These are phyloP conservation scores for Xiphydria camelus DNA, from an alignment of 2,888 invertebrate species.

Conservation along the genomic window DNA sequence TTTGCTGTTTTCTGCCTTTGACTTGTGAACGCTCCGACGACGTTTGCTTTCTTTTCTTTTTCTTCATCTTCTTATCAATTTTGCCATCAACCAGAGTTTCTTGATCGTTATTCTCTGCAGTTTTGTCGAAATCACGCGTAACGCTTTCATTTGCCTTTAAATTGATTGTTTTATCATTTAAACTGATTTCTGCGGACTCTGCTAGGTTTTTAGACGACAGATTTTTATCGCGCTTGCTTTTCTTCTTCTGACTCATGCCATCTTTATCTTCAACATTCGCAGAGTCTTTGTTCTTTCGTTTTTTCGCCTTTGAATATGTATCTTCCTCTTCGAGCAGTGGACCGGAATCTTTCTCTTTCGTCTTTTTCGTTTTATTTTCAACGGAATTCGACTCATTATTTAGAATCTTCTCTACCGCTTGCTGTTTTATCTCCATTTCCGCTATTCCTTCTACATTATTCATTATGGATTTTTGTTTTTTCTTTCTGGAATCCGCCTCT, in stretches of 20 bases:
- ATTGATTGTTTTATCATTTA: too few species aligned
- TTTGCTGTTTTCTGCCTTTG: conserved; percentile 17
- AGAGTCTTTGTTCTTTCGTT: too few species aligned
- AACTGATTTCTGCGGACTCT: too few species aligned
- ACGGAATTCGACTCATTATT: too few species aligned
- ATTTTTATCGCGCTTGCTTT: too few species aligned
- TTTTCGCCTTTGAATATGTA: conserved; percentile 7
- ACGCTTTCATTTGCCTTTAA: too few species aligned
- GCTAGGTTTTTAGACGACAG: too few species aligned
- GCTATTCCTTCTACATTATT: conserved; percentile 7
- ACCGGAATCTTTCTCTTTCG: too few species aligned
- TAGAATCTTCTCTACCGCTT: conserved; percentile 41
- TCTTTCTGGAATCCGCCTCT: background rate
- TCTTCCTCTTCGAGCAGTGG: conserved; percentile 13
- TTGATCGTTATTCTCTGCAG: conserved; percentile 20
- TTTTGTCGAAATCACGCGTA: too few species aligned
- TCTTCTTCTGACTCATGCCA: conserved; percentile 19
- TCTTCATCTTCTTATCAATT: conserved; percentile 16
- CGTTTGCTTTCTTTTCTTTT: too few species aligned
- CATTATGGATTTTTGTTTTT: conserved; percentile 3
- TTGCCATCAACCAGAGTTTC: conserved; percentile 19
- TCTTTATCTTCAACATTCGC: too few species aligned
- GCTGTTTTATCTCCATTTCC: conserved; percentile 31
- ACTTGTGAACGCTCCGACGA: conserved; percentile 16
- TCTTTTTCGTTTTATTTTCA: too few species aligned